Base-by-base conservation (phyloP, 2,797 vertebrate genomes). In the Buceros bicornis region DNA sequence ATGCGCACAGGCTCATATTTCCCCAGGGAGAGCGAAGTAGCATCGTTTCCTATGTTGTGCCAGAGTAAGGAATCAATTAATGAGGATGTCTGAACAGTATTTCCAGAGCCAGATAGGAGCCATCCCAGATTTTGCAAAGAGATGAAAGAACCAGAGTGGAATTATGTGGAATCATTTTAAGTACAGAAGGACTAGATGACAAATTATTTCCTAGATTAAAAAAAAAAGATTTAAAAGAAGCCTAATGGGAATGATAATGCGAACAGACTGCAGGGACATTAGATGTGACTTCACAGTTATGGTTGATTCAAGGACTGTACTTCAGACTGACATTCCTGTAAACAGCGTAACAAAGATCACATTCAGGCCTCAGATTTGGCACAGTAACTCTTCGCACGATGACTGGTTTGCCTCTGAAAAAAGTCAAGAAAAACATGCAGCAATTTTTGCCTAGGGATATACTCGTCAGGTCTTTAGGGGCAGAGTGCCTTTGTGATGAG, bases 51-150 rank as follows among this genome's bases (percentile, higher is more conserved):
- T 81, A 8, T 8, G 48, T 31, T 51, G 53, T 89, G 89, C 95
- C 87, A 71, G 78, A 94, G 93, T 65, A 93, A 89, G 95, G 93
- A 95, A 96, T 96, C 96, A 95, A 96, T 96, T 95, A 96, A 92
- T 67, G 78, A 93, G 95, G 71, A 84, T 43, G 91, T 93, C 91
- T 94, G 89, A 95, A 93, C 81, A 70, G 81, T 45, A 57, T 71
- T 96, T 92, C 79, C 95, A 87, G 74, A 94, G 82, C 61, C 92
- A 94, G 87, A 95, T 47, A 96, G 92, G 78, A 96, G 87, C 79
- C 93, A 95, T 82, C 72, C 92, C 90, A 81, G 74, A 94, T 91
- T 93, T 89, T 87, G 69, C 82, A 56, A 79, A 84, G 67, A 94
- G 92, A 96, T 95, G 76, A 95, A 97, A 97, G 95, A 77, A 82